Percentiles rank a stretch among this genome's conserved stretches.
Conservation (phyloP, 2,888 invertebrate species). For the Pediacus dermestoides region DNA sequence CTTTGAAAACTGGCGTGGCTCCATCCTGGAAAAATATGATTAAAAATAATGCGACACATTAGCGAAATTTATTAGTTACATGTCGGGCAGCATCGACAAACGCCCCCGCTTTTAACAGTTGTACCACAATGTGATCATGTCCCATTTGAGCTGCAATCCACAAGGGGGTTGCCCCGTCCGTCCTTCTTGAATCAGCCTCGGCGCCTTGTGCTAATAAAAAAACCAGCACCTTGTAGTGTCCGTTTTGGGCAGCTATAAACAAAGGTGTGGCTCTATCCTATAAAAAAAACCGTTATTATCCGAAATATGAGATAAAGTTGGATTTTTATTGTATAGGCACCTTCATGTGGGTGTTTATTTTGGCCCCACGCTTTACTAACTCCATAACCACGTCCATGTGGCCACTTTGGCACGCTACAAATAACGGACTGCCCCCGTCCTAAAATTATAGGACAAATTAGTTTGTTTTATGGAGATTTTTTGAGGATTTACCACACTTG, state of each 20-base stretch:
- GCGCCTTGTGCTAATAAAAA: constrained; percentile 73
- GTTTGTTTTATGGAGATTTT: too few relatives aligned
- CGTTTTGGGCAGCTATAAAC: constrained; percentile 92
- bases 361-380: constrained; percentile 75
- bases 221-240: constrained; percentile 76
- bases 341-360: constrained; percentile 81
- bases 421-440: constrained; percentile 95
- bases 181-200: constrained; percentile 67
- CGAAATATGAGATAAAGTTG: too few relatives aligned
- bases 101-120: constrained; percentile 75
- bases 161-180: constrained; percentile 82
- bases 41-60: too few relatives aligned
- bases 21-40: constrained; percentile 77
- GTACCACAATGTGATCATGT: constrained; percentile 74
- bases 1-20: constrained; percentile 91
- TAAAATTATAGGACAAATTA: too few relatives aligned
- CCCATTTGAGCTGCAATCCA: constrained; percentile 98
- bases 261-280: constrained; percentile 90
- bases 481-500: constrained; percentile 65
- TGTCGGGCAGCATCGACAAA: constrained; percentile 75
- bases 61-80: constrained; percentile 50
- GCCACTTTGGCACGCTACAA: constrained; percentile 89
- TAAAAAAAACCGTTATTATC: too few relatives aligned
- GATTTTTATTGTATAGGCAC: constrained; percentile 49
- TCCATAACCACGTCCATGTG: constrained; percentile 85